These are phyloP conservation scores for Trachelus stipa DNA, from an alignment of 2,888 invertebrate species.

Conservation along the genomic window DNA sequence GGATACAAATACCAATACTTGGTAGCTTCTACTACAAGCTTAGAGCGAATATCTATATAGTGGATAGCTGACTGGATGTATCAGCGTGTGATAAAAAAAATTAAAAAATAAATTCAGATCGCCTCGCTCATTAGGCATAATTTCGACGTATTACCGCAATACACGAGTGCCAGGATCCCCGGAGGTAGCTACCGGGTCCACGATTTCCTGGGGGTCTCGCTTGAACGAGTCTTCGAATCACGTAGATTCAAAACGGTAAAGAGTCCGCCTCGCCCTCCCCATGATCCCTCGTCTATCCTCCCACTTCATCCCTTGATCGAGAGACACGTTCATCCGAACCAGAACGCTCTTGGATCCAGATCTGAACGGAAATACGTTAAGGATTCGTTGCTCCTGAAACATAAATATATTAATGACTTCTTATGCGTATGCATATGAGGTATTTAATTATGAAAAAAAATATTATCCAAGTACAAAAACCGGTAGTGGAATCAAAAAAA, in stretches of 20 bases:
- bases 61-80: background rate
- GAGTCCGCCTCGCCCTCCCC: background rate
- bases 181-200: background rate
- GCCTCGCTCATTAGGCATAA: constrained; percentile 7
- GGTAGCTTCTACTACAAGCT: background rate
- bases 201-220: constrained; percentile 18
- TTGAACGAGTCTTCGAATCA: constrained; percentile 34
- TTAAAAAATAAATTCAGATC: background rate
- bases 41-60: background rate
- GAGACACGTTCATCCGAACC: background rate
- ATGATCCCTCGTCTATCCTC: background rate
- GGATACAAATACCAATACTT: background rate
- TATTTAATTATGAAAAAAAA: background rate
- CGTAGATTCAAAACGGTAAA: constrained; percentile 43
- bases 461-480: background rate
- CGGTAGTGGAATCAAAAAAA: background rate
- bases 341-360: background rate
- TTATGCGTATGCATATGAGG: background rate
- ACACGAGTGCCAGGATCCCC: background rate
- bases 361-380: background rate
- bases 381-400: background rate
- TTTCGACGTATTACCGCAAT: constrained; percentile 6
- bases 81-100: background rate
- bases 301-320: background rate
- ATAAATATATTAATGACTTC: background rate